Base-by-base conservation (phyloP, 2,797 vertebrate species). In the Caiman crocodilus region DNA sequence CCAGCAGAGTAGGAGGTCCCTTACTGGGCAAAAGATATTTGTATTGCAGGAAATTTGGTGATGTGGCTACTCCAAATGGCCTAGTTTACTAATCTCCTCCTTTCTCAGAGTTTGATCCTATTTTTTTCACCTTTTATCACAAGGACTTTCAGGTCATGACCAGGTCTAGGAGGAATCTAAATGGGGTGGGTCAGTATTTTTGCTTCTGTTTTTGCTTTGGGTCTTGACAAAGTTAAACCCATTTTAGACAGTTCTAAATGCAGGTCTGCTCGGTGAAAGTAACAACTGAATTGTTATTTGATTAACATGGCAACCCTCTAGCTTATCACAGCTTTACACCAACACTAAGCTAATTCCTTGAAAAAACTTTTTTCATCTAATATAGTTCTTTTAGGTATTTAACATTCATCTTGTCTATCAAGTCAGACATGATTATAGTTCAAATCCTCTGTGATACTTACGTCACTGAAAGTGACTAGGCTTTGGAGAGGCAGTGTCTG, bases 381-480 rank as follows among this genome's bases (percentile, higher is more conserved):
- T 58, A 20, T 80, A 76, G 90, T 89, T 84, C 32, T 58, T 95
- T 92, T 61, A 71, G 60, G 17, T 10, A 15, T 82, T 81, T 32
- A 65, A 16, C 5, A 8, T 65, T 87, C 28, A 56, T 28, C n/a
- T 77, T 85, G 60, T 35, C 90, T 80, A 35, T 87, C 83, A 82
- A 78, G 42, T 28, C 64, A 35, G 75, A 76, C 11, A 89, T 64
- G 56, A 87, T 73, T 13, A 28, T 7, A 50, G 21, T 35, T 86
- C 79, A 89, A 92, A 95, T 93, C 87, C 82, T 92, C 61, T 14
- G 55, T n/a, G 32, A 88, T 79, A 75, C 84, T 95, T 93, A 81
- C 84, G 90, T 92, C 88, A 85, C 56, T 8, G 20, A 59, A 85
- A 92, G 92, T 84, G 78, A 90, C 79, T 85, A 88, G 42, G 58